Evolutionary conservation across 2,888 invertebrate genomes (phyloP).

Genomic region (Eilema depressum): DNA sequence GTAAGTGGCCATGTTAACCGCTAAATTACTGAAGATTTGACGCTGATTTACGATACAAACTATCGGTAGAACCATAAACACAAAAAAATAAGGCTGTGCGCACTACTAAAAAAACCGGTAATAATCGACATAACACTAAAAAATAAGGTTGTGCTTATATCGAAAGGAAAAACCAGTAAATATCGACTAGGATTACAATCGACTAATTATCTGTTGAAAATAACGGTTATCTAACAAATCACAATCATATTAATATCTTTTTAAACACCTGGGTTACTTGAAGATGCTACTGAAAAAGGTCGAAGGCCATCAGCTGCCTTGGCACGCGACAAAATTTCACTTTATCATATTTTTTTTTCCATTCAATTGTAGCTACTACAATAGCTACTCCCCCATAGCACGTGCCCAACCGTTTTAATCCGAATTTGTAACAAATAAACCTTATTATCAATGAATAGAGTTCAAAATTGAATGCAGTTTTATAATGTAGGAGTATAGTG

Average conservation of each 20-base stretch:
- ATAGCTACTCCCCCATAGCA: slow-evolving; percentile 46
- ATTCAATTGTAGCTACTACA: slow-evolving; percentile 34
- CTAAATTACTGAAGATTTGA: no score
- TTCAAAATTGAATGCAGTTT: slow-evolving; percentile 1
- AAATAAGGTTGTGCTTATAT: not conserved
- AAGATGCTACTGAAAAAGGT: slow-evolving; percentile 32
- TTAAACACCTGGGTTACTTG: slow-evolving; percentile 35
- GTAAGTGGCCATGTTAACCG: no score
- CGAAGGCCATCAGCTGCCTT: slow-evolving; percentile 38
- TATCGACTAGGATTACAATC: slow-evolving; percentile 6
- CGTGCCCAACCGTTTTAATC: slow-evolving; percentile 42
- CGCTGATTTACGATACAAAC: no score
- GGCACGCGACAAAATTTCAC: slow-evolving; percentile 50
- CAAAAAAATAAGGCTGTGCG: not conserved
- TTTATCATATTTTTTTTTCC: slow-evolving; percentile 35
- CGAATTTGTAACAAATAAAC: slow-evolving; percentile 7
- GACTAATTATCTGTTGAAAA: not conserved
- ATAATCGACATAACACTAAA: no score
- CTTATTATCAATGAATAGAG: slow-evolving; percentile 16
- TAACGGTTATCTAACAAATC: slow-evolving; percentile 11
- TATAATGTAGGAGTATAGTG: slow-evolving; percentile 23
- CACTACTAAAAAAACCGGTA: no score
- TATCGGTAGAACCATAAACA: not conserved
- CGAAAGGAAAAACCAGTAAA: slow-evolving; percentile 8
- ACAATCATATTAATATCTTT: slow-evolving; percentile 17